Conservation (phyloP, 2,113 vertebrate genomes). For the Gymnocephalus cernua region DNA sequence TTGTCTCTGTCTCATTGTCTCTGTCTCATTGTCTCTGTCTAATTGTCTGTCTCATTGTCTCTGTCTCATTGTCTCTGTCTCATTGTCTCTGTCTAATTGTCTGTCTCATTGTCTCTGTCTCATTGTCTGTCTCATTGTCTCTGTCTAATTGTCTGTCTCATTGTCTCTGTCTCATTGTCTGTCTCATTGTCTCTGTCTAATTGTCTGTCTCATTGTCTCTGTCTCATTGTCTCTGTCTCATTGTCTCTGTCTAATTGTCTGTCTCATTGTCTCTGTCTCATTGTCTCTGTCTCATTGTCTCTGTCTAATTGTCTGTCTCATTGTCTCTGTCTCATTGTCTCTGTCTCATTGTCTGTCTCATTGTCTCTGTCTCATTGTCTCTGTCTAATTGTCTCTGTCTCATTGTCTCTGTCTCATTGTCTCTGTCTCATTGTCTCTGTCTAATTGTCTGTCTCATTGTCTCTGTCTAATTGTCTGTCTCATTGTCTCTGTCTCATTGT, state of each 20-base stretch:
- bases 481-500: not conserved
- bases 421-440: not conserved
- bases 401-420: too few relatives aligned
- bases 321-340: not conserved
- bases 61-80: not conserved
- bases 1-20: not conserved
- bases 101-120: too few relatives aligned
- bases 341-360: not conserved
- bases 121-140: not conserved
- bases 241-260: not conserved
- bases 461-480: not conserved
- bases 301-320: too few relatives aligned
- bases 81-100: not conserved
- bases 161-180: not conserved
- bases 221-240: not conserved
- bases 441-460: not conserved
- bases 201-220: not conserved
- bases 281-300: not conserved
- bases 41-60: not conserved
- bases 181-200: too few relatives aligned
- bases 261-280: not conserved
- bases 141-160: too few relatives aligned
- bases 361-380: not conserved
- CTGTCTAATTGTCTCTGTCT: too few relatives aligned
- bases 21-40: not conserved